Conservation (phyloP, 1,140 invertebrate genomes). For the Dolichoris vasculosae region DNA sequence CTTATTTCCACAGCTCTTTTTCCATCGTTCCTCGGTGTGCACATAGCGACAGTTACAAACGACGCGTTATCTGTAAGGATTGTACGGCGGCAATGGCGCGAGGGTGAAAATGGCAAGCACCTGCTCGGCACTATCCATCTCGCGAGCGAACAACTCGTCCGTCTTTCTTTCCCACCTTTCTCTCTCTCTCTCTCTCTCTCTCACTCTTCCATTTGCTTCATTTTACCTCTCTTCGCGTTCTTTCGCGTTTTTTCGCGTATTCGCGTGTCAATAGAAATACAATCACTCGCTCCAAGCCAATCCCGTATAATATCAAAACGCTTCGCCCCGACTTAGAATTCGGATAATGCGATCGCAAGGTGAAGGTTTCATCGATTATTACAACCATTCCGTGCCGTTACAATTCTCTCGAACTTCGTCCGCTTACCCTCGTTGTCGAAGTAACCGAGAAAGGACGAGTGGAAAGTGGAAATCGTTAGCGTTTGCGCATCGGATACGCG, state of each 20-base stretch:
- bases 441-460: too few species aligned
- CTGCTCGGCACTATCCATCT: conserved; percentile 61
- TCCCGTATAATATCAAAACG: not conserved
- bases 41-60: conserved; percentile 70
- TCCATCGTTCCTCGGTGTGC: conserved; percentile 54
- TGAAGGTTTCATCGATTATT: too few species aligned
- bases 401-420: too few species aligned
- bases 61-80: conserved; percentile 71
- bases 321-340: too few species aligned
- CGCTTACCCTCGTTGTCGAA: too few species aligned
- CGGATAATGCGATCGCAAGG: too few species aligned
- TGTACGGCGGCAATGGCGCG: conserved; percentile 57
- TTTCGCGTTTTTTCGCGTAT: conserved; percentile 58
- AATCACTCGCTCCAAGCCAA: conserved; percentile 55
- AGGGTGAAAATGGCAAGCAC: conserved; percentile 68
- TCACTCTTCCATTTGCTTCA: not conserved
- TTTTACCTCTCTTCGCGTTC: conserved; percentile 43
- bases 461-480: too few species aligned
- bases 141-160: not conserved
- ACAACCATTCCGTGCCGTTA: too few species aligned
- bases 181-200: not conserved
- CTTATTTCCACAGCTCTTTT: conserved; percentile 54
- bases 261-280: conserved; percentile 66
- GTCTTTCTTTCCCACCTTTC: too few species aligned
- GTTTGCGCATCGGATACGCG: too few species aligned